Percentiles rank a stretch among this genome's conserved stretches.
phyloP scores from a whole-genome alignment of 1,140 invertebrate species.

The Nixonia krombeini region DNA sequence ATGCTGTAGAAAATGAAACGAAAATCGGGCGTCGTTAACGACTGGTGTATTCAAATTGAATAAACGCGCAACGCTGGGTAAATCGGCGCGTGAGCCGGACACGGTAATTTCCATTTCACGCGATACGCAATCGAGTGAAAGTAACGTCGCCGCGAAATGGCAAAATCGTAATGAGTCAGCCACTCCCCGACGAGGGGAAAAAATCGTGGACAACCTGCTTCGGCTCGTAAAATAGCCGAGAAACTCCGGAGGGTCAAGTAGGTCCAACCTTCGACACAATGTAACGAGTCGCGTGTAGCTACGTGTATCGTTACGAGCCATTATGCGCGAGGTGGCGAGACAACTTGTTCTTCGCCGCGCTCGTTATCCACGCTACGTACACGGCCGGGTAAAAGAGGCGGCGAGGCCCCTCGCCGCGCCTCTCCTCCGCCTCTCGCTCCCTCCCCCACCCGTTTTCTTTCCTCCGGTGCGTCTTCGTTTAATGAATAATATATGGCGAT shows the following conservation, averaged over 20 bases:
- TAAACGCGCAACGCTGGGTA: too few relatives aligned
- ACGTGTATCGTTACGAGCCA: conserved; percentile 38
- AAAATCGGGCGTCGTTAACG: too few relatives aligned
- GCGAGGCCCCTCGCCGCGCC: conserved; percentile 29
- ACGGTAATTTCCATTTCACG: too few relatives aligned
- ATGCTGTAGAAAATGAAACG: too few relatives aligned
- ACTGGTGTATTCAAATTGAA: too few relatives aligned
- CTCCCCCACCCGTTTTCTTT: conserved; percentile 16
- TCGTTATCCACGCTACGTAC: conserved; percentile 46
- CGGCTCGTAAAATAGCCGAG: conserved; percentile 22
- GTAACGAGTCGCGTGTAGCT: conserved; percentile 36
- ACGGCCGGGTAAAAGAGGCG: conserved; percentile 26
- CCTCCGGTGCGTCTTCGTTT: conserved; percentile 38
- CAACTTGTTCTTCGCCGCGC: conserved; percentile 48
- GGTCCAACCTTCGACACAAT: conserved; percentile 43
- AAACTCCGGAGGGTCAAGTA: conserved; percentile 28
- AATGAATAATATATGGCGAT: conserved; percentile 54
- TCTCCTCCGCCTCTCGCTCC: conserved; percentile 13
- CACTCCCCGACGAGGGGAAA: conserved; percentile 15
- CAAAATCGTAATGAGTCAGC: conserved; percentile 25
- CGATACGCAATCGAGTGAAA: too few relatives aligned
- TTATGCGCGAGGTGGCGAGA: conserved; percentile 44
- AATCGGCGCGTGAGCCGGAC: too few relatives aligned
- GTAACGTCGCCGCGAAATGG: conserved; percentile 9
- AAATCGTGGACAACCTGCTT: conserved; percentile 21